Percentiles rank a stretch among this genome's conserved stretches.
phyloP scores from a whole-genome alignment of 1,140 invertebrate species.

The Bombus consobrinus region DNA sequence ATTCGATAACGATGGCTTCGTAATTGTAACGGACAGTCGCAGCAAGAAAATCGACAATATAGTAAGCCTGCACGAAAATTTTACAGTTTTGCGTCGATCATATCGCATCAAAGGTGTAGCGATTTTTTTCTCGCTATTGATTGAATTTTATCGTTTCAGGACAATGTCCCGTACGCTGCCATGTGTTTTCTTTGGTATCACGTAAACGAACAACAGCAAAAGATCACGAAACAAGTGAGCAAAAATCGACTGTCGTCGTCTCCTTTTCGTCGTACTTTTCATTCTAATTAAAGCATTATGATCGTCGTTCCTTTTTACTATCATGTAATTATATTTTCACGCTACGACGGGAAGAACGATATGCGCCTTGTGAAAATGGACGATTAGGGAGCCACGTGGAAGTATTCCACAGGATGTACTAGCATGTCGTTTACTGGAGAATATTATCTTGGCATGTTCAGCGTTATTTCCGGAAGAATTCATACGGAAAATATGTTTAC shows the following conservation, averaged over 20 bases:
- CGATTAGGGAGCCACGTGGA: constrained; percentile 6
- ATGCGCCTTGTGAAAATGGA: too few relatives aligned
- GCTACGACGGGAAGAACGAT: not conserved
- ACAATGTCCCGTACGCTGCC: constrained; percentile 67
- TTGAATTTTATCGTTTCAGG: constrained; percentile 1
- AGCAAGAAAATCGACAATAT: constrained; percentile 82
- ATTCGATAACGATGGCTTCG: constrained; percentile 82
- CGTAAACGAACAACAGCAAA: constrained; percentile 72
- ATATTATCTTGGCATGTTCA: not conserved
- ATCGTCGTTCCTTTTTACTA: not conserved
- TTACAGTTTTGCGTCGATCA: not conserved
- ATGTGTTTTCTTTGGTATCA: constrained; percentile 83
- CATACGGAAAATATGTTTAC: too few relatives aligned
- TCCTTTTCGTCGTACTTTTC: too few relatives aligned
- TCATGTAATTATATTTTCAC: not conserved
- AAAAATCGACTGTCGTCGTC: not conserved
- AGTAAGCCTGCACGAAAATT: constrained; percentile 73
- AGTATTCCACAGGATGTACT: too few relatives aligned
- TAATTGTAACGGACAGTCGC: constrained; percentile 81
- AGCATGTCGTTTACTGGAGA: not conserved
- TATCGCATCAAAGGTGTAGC: too few relatives aligned
- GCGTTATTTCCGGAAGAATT: not conserved
- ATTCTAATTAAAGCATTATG: not conserved
- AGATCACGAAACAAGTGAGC: constrained; percentile 77
- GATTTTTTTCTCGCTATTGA: too few relatives aligned